phyloP scores from a whole-genome alignment of 35 echinoderm and acorn worm genomes.

The Acanthaster planci region DNA sequence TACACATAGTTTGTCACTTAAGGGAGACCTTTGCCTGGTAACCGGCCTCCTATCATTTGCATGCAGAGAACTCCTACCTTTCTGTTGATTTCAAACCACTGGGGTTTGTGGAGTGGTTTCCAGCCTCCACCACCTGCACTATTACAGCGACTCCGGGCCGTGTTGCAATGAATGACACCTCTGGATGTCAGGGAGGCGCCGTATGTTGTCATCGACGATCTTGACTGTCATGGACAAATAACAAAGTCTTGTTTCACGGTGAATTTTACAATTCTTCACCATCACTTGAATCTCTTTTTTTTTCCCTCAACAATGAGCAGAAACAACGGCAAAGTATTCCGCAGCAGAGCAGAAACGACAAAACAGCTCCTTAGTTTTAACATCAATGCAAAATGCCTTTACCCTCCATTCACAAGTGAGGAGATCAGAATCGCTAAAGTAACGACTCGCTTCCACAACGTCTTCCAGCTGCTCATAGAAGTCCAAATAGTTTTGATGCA shows the following conservation, averaged over 20 bases:
- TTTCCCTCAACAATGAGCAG: not conserved
- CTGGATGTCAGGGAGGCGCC: slow-evolving; percentile 70
- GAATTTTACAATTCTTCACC: too few species aligned
- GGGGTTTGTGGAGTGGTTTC: slow-evolving; percentile 90
- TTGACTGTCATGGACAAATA: slow-evolving; percentile 41
- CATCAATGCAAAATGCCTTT: slow-evolving; percentile 22
- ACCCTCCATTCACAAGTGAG: slow-evolving; percentile 82
- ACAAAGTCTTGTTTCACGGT: not conserved
- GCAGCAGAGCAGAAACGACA: not conserved
- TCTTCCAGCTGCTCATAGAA: slow-evolving; percentile 86
- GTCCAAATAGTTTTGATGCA: slow-evolving; percentile 98
- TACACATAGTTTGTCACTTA: too few species aligned
- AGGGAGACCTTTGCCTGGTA: too few species aligned
- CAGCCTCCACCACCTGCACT: slow-evolving; percentile 51
- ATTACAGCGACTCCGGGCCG: slow-evolving; percentile 54
- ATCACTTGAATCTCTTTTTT: too few species aligned
- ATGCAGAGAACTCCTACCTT: slow-evolving; percentile 54
- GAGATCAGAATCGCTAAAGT: slow-evolving; percentile 84
- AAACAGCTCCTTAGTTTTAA: not conserved
- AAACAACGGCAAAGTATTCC: not conserved
- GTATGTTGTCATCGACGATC: slow-evolving; percentile 70
- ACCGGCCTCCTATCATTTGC: too few species aligned
- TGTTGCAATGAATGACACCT: slow-evolving; percentile 73
- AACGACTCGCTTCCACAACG: slow-evolving; percentile 61
- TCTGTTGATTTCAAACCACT: slow-evolving; percentile 88